Base-by-base conservation (phyloP, 1,140 invertebrate genomes). In the Eupeodes corollae region DNA sequence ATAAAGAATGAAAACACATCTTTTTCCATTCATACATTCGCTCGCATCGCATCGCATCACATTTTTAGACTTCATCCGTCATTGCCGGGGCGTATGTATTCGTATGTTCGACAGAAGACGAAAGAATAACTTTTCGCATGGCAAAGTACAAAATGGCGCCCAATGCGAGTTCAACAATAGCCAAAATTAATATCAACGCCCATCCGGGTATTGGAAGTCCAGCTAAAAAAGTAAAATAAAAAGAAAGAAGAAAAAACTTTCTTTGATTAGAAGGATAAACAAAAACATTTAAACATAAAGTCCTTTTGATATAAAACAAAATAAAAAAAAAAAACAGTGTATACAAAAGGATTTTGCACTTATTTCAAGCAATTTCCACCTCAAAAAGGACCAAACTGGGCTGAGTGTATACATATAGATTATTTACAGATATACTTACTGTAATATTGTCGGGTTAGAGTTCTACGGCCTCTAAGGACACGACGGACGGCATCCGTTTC, bases 401-500 rank as follows among this genome's bases (percentile, higher is more conserved):
- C 18, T 32, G 16, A 30, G 18, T 21, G 18, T 42, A 9, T 44
- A 15, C 30, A 3, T 33, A 21, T 18, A 9, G 8, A 30, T 2
- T 31, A 3, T 44, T 44, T 30, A 13, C 13, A 44, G 5, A 33
- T 26, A 46, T 34, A 56, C 83, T 84, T 75, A 86, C 83, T 75
- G 52, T 83, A 82, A 59, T 86, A 86, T 50, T 73, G 76, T 37
- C 83, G 76, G 1, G 78, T 86, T 52, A 87, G 75, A 6, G 82
- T 79, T 69, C 83, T 81, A 49, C 84, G 72, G 45, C 83, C 83
- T 52, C 78, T 71, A 32, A 86, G 69, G 59, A 87, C 82, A 66
- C 81, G 85, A 56, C 84, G 74, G 59, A 83, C 74, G 12, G 75
- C 83, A 66, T 87, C 83, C 21, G 73, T 72, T 69, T 83, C 80